Evolutionary conservation across 1,140 invertebrate species (phyloP), one percentile per base, ranked within the genome.

Genomic region (Heliconius hewitsoni): DNA sequence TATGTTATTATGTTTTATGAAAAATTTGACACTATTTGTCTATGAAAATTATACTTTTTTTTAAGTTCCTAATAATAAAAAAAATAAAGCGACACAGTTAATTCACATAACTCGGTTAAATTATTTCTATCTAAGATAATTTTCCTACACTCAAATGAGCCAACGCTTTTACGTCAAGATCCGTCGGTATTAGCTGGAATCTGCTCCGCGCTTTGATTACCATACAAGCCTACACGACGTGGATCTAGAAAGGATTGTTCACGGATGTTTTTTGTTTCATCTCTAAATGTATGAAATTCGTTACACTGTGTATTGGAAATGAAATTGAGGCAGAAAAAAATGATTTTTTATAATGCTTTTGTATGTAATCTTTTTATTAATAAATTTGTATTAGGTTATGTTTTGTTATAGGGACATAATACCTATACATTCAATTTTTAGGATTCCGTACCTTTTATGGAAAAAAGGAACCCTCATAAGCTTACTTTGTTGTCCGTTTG

Each of bases 121-220:
- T 77, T 73, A 74, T 78, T 75, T 74, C 73, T 75, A 57, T 74
- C 66, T 72, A 50, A 84, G 76, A 73, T 73, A 79, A 82, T 78
- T 79, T 85, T 83, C 81, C 75, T 80, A 74, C 77, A 81, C 79
- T 75, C 86, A 83, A 86, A 88, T 85, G 86, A 87, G 82, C 86
- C 78, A 37, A 86, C 82, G 85, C 82, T 85, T 87, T 88, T 85
- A 85, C 82, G 84, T 86, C 85, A 82, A 88, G 86, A 88, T 85
- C 84, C 81, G 80, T 42, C 80, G 82, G 86, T 82, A 85, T 87
- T 88, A 84, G 82, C 82, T 81, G 83, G 82, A 66, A 85, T 84
- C 83, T 83, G 81, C 81, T 82, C 81, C 81, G 80, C 83, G 78
- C 72, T 87, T 90, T 89, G 85, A 92, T 92, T 91, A 90, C 87